Percentiles rank a stretch among this genome's conserved stretches.
Conservation (phyloP, 2,888 invertebrate genomes). For the Iphiclides podalirius region DNA sequence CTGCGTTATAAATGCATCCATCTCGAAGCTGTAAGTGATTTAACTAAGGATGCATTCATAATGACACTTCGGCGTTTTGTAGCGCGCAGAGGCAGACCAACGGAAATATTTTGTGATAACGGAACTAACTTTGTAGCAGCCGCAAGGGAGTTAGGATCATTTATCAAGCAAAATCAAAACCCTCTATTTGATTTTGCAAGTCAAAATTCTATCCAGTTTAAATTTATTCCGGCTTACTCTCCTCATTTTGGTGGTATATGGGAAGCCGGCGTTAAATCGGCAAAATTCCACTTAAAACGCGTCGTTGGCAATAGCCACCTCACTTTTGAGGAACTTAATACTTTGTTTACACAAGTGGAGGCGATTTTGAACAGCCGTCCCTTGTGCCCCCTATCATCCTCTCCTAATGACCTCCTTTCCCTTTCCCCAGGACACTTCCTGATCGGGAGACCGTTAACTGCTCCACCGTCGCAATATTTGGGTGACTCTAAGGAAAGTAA, state of each 20-base stretch:
- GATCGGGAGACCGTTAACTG: constrained; percentile 21
- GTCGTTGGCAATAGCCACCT: constrained; percentile 25
- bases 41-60: constrained; percentile 34
- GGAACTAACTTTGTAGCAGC: constrained; percentile 26
- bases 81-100: constrained; percentile 35
- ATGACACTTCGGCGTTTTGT: constrained; percentile 34
- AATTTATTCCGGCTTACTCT: constrained; percentile 21
- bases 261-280: constrained; percentile 25
- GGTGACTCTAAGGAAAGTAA: neutral
- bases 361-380: constrained; percentile 22
- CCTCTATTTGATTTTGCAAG: too few relatives aligned
- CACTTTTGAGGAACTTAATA: constrained; percentile 24
- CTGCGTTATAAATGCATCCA: neutral
- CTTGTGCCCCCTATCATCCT: constrained; percentile 24
- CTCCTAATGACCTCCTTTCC: constrained; percentile 19
- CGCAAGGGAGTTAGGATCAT: neutral
- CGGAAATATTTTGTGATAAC: constrained; percentile 37
- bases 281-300: constrained; percentile 22
- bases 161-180: neutral
- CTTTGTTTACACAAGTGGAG: constrained; percentile 26
- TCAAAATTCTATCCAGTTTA: neutral
- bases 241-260: constrained; percentile 26
- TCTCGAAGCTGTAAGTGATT: neutral
- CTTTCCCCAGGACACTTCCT: constrained; percentile 26
- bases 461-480: constrained; percentile 9